These are phyloP conservation scores for Sorex araneus DNA, from an alignment of 2,113 vertebrate genomes.

Conservation along the genomic window DNA sequence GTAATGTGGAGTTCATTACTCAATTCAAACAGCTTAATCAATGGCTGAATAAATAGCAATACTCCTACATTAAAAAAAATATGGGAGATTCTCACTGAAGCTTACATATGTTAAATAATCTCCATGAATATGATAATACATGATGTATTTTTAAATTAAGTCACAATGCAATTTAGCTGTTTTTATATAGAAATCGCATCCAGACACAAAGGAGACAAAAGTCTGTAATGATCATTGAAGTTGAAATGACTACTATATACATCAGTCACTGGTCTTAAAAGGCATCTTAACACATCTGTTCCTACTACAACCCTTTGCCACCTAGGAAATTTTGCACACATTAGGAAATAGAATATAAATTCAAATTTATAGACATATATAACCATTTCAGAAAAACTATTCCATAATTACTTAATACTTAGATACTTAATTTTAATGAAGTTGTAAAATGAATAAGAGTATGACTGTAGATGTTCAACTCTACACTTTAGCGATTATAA, in stretches of 20 bases:
- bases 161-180: background rate
- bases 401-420: background rate
- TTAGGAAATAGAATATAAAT: background rate
- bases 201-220: constrained; percentile 5
- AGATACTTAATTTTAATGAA: background rate
- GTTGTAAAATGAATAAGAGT: background rate
- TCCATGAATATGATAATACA: background rate
- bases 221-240: background rate
- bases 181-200: background rate
- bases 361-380: background rate
- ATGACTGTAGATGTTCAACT: background rate
- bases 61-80: too few relatives aligned
- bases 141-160: constrained; percentile 25
- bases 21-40: too few relatives aligned
- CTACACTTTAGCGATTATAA: background rate
- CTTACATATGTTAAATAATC: constrained; percentile 13
- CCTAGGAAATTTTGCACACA: background rate
- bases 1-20: too few relatives aligned
- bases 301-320: background rate
- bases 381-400: background rate
- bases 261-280: background rate
- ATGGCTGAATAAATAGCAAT: too few relatives aligned
- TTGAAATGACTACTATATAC: background rate
- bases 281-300: background rate
- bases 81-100: background rate